phyloP scores from a whole-genome alignment of 2,113 vertebrate genomes.

The Theristicus caerulescens region DNA sequence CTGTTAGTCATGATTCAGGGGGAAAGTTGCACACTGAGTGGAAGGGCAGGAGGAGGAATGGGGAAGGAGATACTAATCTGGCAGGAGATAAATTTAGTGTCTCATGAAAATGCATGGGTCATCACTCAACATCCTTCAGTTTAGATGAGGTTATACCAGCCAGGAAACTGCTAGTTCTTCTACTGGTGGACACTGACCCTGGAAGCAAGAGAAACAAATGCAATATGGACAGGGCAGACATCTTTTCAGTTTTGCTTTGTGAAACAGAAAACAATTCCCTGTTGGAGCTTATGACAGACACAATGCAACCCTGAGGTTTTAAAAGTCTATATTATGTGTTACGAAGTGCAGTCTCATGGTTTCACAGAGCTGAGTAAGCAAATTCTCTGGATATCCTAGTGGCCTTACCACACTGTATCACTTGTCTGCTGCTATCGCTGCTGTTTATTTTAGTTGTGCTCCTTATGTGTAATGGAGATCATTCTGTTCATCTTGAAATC shows the following conservation, averaged over 20 bases:
- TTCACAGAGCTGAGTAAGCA: conserved; percentile 38
- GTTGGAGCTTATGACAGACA: neutral
- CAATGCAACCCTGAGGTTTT: conserved; percentile 30
- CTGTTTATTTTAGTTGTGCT: neutral
- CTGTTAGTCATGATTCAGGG: neutral
- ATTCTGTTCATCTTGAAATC: neutral
- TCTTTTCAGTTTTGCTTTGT: neutral
- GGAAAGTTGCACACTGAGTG: neutral
- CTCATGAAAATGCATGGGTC: neutral
- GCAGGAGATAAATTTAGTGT: neutral
- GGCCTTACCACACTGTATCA: conserved; percentile 20
- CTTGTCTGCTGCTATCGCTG: neutral
- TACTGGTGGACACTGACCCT: neutral
- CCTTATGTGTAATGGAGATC: neutral
- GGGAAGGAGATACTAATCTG: neutral
- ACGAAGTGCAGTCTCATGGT: neutral
- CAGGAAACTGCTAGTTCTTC: neutral
- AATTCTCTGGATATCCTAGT: conserved; percentile 24
- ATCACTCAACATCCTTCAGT: neutral
- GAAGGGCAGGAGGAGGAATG: neutral
- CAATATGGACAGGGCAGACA: neutral
- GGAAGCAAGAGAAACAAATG: neutral
- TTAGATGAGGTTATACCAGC: neutral
- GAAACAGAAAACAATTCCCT: neutral
- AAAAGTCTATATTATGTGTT: conserved; percentile 31